A percentile compares a stretch with the other conserved stretches of the same genome.
Evolutionary conservation across 2,113 vertebrate genomes (phyloP).

Genomic region (Rhinopomastus cyanomelas): DNA sequence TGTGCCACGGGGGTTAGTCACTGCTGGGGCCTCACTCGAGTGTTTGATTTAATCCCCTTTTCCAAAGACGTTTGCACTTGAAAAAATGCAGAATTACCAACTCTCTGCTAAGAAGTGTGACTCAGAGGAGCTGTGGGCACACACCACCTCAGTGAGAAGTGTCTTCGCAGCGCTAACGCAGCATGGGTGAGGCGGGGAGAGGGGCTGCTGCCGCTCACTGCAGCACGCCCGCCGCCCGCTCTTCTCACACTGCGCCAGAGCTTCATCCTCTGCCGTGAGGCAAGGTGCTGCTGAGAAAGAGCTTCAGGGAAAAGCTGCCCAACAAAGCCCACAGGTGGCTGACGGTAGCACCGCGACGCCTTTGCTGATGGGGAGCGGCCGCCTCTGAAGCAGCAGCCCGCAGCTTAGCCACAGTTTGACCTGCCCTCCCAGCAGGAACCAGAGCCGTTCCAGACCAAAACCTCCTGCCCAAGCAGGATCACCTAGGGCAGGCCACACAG

Average conservation of each 20-base stretch:
- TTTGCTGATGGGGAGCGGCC: not conserved
- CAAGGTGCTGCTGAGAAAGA: not conserved
- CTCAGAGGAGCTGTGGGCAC: slow-evolving; percentile 32
- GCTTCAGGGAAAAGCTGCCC: not conserved
- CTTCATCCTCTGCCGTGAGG: not conserved
- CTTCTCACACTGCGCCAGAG: not conserved
- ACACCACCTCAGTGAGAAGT: not conserved
- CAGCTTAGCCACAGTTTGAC: not conserved
- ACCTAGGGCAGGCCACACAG: no score
- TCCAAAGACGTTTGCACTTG: not conserved
- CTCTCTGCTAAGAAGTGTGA: not conserved
- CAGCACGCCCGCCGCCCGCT: fast-evolving
- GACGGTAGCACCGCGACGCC: not conserved
- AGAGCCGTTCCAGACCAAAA: not conserved
- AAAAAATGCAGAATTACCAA: not conserved
- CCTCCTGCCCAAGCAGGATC: no score
- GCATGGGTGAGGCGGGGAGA: not conserved
- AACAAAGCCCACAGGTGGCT: not conserved
- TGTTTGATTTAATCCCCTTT: slow-evolving; percentile 5
- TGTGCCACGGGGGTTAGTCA: slow-evolving; percentile 10
- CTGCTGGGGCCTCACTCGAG: not conserved
- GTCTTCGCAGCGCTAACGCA: not conserved
- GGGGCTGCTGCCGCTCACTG: not conserved
- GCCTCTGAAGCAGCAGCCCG: fast-evolving
- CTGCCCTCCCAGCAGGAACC: not conserved